These are phyloP conservation scores for Drosophila busckii DNA, from an alignment of 1,140 invertebrate genomes.

Conservation along the genomic window DNA sequence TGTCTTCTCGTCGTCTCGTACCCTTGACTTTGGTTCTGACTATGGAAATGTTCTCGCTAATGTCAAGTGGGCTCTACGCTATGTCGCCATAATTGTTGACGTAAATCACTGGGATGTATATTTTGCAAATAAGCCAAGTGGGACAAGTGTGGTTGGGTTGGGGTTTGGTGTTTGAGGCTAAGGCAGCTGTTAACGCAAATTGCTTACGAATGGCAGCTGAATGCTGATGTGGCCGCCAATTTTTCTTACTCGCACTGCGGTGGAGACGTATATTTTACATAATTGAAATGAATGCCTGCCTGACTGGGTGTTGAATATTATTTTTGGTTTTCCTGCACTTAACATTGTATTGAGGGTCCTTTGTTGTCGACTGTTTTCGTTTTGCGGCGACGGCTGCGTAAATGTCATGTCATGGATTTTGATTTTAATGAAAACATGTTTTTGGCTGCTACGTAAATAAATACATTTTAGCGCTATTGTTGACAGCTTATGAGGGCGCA, in stretches of 20 bases:
- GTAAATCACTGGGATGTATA: too few relatives aligned
- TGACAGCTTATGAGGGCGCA: not conserved
- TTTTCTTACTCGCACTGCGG: constrained; percentile 29
- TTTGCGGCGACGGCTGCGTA: not conserved
- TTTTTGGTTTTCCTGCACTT: constrained; percentile 31
- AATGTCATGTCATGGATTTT: constrained; percentile 14
- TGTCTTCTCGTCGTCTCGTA: not conserved
- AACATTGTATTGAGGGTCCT: constrained; percentile 8
- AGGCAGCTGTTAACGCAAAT: constrained; percentile 43
- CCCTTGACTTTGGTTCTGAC: too few relatives aligned
- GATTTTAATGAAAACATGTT: constrained; percentile 43
- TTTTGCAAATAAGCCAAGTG: too few relatives aligned
- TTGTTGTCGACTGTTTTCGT: constrained; percentile 6
- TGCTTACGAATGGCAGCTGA: constrained; percentile 15
- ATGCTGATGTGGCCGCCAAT: constrained; percentile 27
- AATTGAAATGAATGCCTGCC: constrained; percentile 59
- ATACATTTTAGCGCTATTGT: too few relatives aligned
- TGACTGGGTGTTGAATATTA: constrained; percentile 9
- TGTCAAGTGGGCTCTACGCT: constrained; percentile 37
- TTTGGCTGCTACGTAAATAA: not conserved
- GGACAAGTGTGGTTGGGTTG: too few relatives aligned
- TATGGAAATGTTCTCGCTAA: constrained; percentile 15
- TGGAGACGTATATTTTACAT: constrained; percentile 18
- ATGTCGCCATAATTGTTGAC: constrained; percentile 56
- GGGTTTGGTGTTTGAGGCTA: too few relatives aligned